Conservation (phyloP, 2,797 vertebrate genomes). For the Microchirus variegatus region DNA sequence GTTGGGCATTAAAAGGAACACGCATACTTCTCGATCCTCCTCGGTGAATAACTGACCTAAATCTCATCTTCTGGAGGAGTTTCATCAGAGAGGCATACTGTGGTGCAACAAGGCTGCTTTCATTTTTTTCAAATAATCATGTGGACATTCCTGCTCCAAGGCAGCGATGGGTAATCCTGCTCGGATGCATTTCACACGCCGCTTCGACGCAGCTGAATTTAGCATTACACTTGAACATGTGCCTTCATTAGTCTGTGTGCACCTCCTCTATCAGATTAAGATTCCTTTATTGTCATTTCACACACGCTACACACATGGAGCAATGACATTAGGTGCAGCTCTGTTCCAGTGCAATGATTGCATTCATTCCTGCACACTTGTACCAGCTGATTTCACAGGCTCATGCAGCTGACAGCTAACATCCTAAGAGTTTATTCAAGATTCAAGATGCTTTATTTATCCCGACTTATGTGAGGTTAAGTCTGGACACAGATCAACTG, state of each 20-base stretch:
- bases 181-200: conserved; percentile 15
- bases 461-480: conserved; percentile 4
- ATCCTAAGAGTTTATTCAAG: conserved; percentile 5
- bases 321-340: too few species aligned
- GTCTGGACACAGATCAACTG: conserved; percentile 16
- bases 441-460: too few species aligned
- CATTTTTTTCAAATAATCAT: conserved; percentile 28
- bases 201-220: conserved; percentile 18
- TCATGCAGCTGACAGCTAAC: conserved; percentile 33
- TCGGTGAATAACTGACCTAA: conserved; percentile 82
- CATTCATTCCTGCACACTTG: too few species aligned
- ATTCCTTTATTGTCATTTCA: too few species aligned
- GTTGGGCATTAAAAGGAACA: conserved; percentile 47
- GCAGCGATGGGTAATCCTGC: conserved; percentile 9
- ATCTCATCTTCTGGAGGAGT: conserved; percentile 71
- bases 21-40: conserved; percentile 52
- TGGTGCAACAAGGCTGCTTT: conserved; percentile 20
- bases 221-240: conserved; percentile 7
- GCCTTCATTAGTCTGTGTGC: neutral
- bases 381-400: too few species aligned
- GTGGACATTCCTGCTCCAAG: conserved; percentile 1
- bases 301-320: too few species aligned
- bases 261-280: too few species aligned
- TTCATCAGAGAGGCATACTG: conserved; percentile 39
- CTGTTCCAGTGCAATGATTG: too few species aligned